A percentile compares a stretch with the other conserved stretches of the same genome.
Evolutionary conservation across 1,140 invertebrate species (phyloP).

Genomic region (Drosophila malerkotliana): DNA sequence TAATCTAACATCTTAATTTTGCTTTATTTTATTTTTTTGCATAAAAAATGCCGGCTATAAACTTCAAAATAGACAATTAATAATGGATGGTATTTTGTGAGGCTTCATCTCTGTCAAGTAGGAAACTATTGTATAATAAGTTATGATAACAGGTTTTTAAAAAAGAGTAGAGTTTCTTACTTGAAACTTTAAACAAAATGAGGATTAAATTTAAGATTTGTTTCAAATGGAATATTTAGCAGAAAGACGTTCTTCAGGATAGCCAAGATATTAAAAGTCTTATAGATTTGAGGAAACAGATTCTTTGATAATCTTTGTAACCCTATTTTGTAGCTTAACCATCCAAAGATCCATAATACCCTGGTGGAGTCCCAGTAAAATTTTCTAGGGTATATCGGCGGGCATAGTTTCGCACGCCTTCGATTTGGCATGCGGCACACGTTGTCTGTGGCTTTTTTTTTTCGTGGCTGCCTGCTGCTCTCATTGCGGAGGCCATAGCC

Average conservation of each 20-base stretch:
- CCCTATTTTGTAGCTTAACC: not conserved
- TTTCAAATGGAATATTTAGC: no score
- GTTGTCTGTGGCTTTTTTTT: conserved; percentile 39
- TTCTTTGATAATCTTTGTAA: not conserved
- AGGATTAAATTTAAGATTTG: no score
- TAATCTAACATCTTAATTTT: not conserved
- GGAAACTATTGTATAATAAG: not conserved
- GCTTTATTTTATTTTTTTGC: not conserved
- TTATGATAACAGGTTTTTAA: conserved; percentile 14
- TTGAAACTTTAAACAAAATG: not conserved
- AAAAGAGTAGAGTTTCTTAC: not conserved
- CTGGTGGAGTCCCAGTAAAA: not conserved
- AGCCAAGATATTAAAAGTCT: no score
- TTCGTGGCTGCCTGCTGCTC: conserved; percentile 49
- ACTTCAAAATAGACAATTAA: conserved; percentile 14
- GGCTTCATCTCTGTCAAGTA: not conserved
- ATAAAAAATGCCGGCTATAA: conserved; percentile 20
- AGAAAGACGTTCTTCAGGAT: not conserved
- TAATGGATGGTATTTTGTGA: conserved; percentile 8
- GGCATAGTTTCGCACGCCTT: conserved; percentile 75
- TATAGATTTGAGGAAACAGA: no score
- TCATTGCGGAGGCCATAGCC: conserved; percentile 62
- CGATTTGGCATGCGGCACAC: conserved; percentile 73
- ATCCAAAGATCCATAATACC: not conserved
- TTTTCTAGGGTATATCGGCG: conserved; percentile 40